Conservation (phyloP, 2,797 vertebrate species). For the Catharus ustulatus region DNA sequence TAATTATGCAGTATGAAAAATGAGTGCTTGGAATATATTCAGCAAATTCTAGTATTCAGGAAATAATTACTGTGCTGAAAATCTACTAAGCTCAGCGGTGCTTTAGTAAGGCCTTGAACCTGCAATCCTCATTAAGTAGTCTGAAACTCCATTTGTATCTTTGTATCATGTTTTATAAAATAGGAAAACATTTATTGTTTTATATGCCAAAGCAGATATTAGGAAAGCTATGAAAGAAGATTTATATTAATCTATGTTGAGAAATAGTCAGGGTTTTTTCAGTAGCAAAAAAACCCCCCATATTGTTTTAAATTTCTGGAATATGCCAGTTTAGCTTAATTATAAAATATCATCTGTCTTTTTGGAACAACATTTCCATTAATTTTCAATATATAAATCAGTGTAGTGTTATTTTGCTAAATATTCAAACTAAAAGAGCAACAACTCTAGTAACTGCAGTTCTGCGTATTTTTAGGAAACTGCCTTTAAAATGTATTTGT, state of each 20-base stretch:
- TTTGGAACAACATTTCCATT: background rate
- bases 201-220: background rate
- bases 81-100: constrained; percentile 40
- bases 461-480: background rate
- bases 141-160: background rate
- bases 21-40: constrained; percentile 40
- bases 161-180: background rate
- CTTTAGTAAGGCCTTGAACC: constrained; percentile 4
- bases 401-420: background rate
- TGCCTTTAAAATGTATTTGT: background rate
- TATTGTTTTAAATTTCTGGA: background rate
- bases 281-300: background rate
- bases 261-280: background rate
- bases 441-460: background rate
- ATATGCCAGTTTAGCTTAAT: background rate
- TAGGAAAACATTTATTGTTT: background rate
- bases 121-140: background rate
- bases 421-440: background rate
- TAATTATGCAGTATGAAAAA: constrained; percentile 53
- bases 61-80: constrained; percentile 53
- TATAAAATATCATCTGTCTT: background rate
- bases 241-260: background rate
- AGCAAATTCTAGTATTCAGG: constrained; percentile 28
- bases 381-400: background rate
- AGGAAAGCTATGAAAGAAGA: background rate